Percentiles rank a stretch among this genome's conserved stretches.
These are phyloP conservation scores for Hydrophis major DNA, from an alignment of 2,797 vertebrate species.

Conservation along the genomic window DNA sequence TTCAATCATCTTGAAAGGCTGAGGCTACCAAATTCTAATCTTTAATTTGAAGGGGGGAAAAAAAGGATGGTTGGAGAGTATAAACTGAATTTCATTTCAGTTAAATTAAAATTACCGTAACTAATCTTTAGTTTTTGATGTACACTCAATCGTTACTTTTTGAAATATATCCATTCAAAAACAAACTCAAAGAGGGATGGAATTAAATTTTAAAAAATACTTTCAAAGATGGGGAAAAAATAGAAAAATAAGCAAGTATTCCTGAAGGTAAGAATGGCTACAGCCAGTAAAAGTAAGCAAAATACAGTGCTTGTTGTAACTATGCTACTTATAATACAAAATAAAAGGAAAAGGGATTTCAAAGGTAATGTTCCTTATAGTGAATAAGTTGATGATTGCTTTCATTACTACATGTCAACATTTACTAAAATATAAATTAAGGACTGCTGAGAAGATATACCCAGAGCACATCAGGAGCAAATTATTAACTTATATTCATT, in stretches of 20 bases:
- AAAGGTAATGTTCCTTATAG: conserved; percentile 9
- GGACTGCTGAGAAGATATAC: background rate
- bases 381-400: background rate
- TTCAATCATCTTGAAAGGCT: background rate
- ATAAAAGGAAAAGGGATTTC: background rate
- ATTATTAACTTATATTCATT: conserved; percentile 17
- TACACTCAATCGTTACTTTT: background rate
- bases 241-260: background rate
- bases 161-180: background rate
- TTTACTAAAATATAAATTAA: conserved; percentile 20
- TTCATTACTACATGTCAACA: conserved; percentile 20
- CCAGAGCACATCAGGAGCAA: conserved; percentile 21
- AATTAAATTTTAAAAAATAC: background rate
- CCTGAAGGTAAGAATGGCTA: background rate
- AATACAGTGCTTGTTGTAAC: background rate
- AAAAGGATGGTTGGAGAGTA: background rate
- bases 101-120: background rate
- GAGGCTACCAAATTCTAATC: background rate
- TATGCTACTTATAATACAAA: background rate
- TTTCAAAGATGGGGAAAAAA: background rate
- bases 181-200: background rate
- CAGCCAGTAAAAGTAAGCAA: background rate
- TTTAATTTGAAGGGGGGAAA: background rate
- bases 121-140: background rate
- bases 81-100: background rate